A percentile compares a stretch with the other conserved stretches of the same genome.
phyloP scores from a whole-genome alignment of 2,113 vertebrate species.

The Dicaeum eximium region DNA sequence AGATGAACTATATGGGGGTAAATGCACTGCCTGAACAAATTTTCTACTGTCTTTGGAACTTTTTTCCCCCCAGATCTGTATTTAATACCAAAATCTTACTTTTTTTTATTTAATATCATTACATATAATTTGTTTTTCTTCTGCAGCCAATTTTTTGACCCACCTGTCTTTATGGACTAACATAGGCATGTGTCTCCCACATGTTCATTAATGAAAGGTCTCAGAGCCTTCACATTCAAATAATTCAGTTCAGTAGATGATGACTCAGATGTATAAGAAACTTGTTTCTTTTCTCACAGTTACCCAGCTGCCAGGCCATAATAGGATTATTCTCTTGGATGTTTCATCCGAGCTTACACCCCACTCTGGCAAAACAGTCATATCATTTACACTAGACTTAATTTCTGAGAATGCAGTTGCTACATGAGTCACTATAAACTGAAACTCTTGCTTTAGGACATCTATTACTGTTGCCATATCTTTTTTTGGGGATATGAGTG shows the following conservation, averaged over 20 bases:
- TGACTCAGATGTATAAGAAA: conserved; percentile 34
- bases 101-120: not conserved
- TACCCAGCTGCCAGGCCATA: conserved; percentile 18
- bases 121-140: not conserved
- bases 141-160: not conserved
- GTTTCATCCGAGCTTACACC: conserved; percentile 8
- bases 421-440: conserved; percentile 24
- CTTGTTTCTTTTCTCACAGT: conserved; percentile 5
- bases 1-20: not conserved
- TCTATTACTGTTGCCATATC: not conserved
- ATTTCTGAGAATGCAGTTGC: conserved; percentile 5
- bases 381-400: conserved; percentile 7
- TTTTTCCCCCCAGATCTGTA: not conserved
- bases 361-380: not conserved
- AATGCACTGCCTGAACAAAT: not conserved
- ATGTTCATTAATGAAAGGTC: not conserved
- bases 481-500: not conserved
- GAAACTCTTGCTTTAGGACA: conserved; percentile 11
- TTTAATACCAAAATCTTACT: not conserved
- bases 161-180: not conserved
- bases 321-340: conserved; percentile 19
- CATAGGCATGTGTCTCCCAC: not conserved
- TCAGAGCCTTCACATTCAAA: not conserved
- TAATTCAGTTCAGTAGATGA: conserved; percentile 18
- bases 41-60: not conserved